Percentiles rank a stretch among this genome's conserved stretches.
phyloP scores from a whole-genome alignment of 2,888 invertebrate species.

The Ophion obscuratus region DNA sequence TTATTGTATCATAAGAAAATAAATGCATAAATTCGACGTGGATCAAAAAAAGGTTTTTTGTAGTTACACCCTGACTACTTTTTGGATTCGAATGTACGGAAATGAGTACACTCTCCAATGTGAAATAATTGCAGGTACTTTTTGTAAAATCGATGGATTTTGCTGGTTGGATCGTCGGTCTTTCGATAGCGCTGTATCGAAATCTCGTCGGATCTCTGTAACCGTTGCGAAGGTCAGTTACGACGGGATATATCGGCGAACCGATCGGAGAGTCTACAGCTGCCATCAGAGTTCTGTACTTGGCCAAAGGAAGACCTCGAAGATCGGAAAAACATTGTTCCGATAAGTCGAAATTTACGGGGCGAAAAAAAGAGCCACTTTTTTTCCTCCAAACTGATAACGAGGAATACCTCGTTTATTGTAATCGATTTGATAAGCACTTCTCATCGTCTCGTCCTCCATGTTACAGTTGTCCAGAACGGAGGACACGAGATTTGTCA shows the following conservation, averaged over 20 bases:
- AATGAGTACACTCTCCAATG: not conserved
- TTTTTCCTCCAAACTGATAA: not conserved
- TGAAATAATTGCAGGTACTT: constrained; percentile 62
- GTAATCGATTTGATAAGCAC: constrained; percentile 87
- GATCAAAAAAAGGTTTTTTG: not conserved
- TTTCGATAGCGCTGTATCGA: constrained; percentile 85
- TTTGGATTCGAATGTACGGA: not conserved
- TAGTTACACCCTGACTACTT: not conserved
- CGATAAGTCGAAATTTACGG: not conserved
- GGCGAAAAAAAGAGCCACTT: not conserved
- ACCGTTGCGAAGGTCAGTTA: constrained; percentile 86
- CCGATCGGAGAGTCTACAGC: constrained; percentile 87
- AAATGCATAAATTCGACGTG: not conserved
- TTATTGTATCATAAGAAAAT: no score
- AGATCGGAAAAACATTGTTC: constrained; percentile 21
- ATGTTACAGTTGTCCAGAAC: constrained; percentile 88
- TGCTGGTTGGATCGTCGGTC: constrained; percentile 86
- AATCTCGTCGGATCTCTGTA: constrained; percentile 88
- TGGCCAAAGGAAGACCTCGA: constrained; percentile 85
- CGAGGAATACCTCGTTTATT: constrained; percentile 85
- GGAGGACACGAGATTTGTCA: constrained; percentile 73
- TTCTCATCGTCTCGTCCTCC: constrained; percentile 87
- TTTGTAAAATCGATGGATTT: constrained; percentile 67
- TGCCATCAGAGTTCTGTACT: constrained; percentile 86
- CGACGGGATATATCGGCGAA: constrained; percentile 86